A percentile compares a stretch with the other conserved stretches of the same genome.
These are phyloP conservation scores for Belonocnema kinseyi DNA, from an alignment of 1,140 invertebrate species.

Conservation along the genomic window DNA sequence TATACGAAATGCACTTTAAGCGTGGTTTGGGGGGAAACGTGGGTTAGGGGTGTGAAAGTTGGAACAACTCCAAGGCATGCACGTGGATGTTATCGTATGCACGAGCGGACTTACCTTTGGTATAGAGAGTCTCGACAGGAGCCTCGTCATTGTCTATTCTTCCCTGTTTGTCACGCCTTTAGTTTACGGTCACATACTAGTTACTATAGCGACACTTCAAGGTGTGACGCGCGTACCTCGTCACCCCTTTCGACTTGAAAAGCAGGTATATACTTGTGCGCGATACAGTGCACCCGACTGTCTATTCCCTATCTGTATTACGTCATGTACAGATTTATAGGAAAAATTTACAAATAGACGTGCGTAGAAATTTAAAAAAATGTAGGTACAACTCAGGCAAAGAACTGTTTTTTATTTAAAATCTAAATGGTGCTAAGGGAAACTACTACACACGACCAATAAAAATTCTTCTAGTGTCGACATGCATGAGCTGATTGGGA, in stretches of 20 bases:
- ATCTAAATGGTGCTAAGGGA: no score
- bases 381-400: background rate
- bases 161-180: slow-evolving; percentile 61
- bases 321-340: background rate
- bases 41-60: slow-evolving; percentile 50
- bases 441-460: no score
- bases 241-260: slow-evolving; percentile 50
- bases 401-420: no score
- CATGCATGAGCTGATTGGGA: no score
- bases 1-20: slow-evolving; percentile 10
- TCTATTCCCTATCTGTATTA: slow-evolving; percentile 37
- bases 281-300: slow-evolving; percentile 50
- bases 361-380: background rate
- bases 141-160: slow-evolving; percentile 61
- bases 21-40: background rate
- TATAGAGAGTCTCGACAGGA: slow-evolving; percentile 54
- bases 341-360: background rate
- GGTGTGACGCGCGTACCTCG: slow-evolving; percentile 50
- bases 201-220: slow-evolving; percentile 58
- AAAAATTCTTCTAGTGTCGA: no score
- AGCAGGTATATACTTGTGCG: slow-evolving; percentile 44
- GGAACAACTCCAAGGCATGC: slow-evolving; percentile 54
- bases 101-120: slow-evolving; percentile 48
- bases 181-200: slow-evolving; percentile 55
- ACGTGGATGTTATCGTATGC: slow-evolving; percentile 53